These are phyloP conservation scores for Clamator glandarius DNA, from an alignment of 2,797 vertebrate genomes.

Conservation along the genomic window DNA sequence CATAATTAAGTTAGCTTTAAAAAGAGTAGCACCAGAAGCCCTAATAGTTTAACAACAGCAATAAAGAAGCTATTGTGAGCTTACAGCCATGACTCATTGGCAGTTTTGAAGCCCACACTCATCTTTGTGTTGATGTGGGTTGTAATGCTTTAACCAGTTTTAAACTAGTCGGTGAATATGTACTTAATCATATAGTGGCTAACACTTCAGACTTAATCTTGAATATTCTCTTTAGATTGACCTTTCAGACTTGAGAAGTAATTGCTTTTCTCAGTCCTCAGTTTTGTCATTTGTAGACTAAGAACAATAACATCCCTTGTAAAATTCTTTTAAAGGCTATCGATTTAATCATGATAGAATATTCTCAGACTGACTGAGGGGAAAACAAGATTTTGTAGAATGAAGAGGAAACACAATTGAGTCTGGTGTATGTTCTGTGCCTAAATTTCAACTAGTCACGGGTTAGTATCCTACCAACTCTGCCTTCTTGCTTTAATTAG, in stretches of 20 bases:
- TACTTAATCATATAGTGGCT: neutral
- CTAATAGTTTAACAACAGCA: neutral
- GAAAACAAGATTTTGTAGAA: neutral
- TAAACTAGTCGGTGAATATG: neutral
- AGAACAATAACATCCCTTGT: neutral
- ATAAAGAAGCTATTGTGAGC: neutral
- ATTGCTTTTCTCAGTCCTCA: neutral
- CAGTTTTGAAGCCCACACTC: neutral
- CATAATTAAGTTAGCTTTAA: constrained; percentile 26
- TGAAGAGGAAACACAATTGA: neutral
- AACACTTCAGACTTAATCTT: neutral
- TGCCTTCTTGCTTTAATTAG: neutral
- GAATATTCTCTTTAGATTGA: neutral
- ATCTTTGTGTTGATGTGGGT: neutral
- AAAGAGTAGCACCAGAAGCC: neutral
- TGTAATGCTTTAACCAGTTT: neutral
- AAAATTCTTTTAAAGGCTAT: neutral
- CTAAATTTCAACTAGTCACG: neutral
- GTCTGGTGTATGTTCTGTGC: neutral
- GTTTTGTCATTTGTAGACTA: neutral
- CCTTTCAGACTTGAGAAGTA: neutral
- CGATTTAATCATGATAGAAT: neutral
- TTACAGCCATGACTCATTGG: neutral
- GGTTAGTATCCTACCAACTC: neutral
- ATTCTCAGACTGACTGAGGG: neutral